A percentile compares a stretch with the other conserved stretches of the same genome.
phyloP scores from a whole-genome alignment of 2,797 vertebrate genomes.

The Pseudotriccus pelzelni region DNA sequence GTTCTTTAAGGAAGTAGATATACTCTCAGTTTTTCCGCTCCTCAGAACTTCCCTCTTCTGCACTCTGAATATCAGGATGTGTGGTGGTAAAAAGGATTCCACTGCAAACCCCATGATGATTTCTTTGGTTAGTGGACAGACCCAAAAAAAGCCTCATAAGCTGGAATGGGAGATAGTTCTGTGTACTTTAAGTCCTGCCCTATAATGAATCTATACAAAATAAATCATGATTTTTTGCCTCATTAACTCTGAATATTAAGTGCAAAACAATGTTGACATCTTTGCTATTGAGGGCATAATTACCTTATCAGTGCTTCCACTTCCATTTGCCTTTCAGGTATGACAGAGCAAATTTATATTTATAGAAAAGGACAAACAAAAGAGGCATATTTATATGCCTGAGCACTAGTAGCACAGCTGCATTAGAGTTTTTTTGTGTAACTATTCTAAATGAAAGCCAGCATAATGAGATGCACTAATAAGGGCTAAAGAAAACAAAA shows the following conservation, averaged over 20 bases:
- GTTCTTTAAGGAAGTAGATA: not conserved
- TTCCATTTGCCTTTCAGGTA: not conserved
- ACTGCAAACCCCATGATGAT: not conserved
- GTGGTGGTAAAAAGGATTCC: not conserved
- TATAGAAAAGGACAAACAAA: not conserved
- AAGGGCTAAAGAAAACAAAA: not conserved
- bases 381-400: not conserved
- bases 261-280: not conserved
- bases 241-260: not conserved
- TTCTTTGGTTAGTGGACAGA: not conserved
- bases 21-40: not conserved
- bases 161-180: not conserved
- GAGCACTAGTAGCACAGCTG: not conserved
- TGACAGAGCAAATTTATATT: not conserved
- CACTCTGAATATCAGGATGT: not conserved
- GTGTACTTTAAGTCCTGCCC: not conserved
- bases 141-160: not conserved
- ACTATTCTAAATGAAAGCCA: not conserved
- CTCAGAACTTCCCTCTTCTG: not conserved
- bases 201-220: not conserved
- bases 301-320: not conserved
- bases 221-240: not conserved
- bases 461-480: not conserved
- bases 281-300: not conserved
- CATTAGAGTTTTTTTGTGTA: not conserved